Evolutionary conservation across 2,888 invertebrate genomes (phyloP).

Genomic region (Pachydiplax longipennis): DNA sequence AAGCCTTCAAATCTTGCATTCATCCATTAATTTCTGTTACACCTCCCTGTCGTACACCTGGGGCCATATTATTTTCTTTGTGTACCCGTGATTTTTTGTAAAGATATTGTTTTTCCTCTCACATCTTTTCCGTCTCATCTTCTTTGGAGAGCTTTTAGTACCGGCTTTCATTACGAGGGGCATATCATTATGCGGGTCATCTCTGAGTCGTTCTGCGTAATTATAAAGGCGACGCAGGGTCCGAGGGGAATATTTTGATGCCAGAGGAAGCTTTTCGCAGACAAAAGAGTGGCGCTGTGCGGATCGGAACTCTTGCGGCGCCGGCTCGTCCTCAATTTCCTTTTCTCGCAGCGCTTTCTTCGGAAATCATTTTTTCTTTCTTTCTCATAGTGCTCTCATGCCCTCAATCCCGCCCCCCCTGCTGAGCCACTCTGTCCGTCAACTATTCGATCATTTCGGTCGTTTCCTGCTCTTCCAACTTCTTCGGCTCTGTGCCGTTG

Average conservation of each 20-base stretch:
- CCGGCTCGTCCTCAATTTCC: background rate
- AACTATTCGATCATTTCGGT: no score
- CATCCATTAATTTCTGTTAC: background rate
- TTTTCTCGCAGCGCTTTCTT: background rate
- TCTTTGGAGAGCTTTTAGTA: background rate
- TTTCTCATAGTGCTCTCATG: background rate
- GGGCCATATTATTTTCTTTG: background rate
- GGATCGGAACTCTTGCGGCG: background rate
- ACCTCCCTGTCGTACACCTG: background rate
- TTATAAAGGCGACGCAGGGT: background rate
- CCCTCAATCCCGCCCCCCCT: no score
- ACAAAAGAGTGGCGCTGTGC: background rate
- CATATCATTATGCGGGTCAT: background rate
- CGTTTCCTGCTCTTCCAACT: no score
- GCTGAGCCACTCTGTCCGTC: no score
- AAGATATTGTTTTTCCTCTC: background rate
- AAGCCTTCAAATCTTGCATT: no score
- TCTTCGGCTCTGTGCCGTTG: no score
- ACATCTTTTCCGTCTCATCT: background rate
- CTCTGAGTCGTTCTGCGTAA: background rate
- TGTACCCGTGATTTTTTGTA: background rate
- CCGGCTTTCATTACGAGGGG: no score
- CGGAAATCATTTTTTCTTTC: background rate
- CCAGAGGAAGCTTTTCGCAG: background rate
- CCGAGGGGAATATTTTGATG: background rate